Evolutionary conservation across 2,888 invertebrate species (phyloP), one percentile per base, ranked within the genome.

Genomic region (Synanthedon myopaeformis): DNA sequence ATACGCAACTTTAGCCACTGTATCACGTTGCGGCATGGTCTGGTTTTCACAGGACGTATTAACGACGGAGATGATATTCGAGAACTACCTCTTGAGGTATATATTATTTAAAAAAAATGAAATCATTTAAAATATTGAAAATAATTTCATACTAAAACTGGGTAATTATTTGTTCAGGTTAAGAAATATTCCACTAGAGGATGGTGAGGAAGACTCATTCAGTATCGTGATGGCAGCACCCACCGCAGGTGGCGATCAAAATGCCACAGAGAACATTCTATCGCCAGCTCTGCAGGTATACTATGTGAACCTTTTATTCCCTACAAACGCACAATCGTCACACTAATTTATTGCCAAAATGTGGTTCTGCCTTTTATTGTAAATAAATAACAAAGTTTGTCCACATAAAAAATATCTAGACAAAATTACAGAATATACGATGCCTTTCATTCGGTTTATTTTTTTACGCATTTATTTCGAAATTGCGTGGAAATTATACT

Each of bases 31-130:
- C 78, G 99, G 99, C 61, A 99, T 99, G 99, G 98, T 99, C 49
- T 99, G 99, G 99, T 99, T 99, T 91, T 98, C 97, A 10, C 99
- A 99, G 78, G 99, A 99, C 79, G 98, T 99, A 0, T 91, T 99
- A 5, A 96, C 97, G 0, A 96, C 97, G 0, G 99, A 99, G 81
- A 99, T 99, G 99, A 95, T 99, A 66, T 98, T 98, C 82, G 98
- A 99, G 72, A 96, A 99, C 82, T 99, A 96, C 82, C 89, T 99
- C 69, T 86, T 93, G 63, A 80, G 88, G 88, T 87, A 69, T 45
- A 45, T 17, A 17, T 8, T 49, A 23, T 49, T 49, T n/a, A n/a
- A n/a, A n/a, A n/a, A 12, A 56, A 11, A 11, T 17, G 41, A 35
- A 8, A 51, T 53, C 13, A 41, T 53, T 13, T 4, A 35, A 35